Evolutionary conservation across 2,113 vertebrate genomes (phyloP), one percentile per base, ranked within the genome.

Genomic region (Bothrops jararaca): DNA sequence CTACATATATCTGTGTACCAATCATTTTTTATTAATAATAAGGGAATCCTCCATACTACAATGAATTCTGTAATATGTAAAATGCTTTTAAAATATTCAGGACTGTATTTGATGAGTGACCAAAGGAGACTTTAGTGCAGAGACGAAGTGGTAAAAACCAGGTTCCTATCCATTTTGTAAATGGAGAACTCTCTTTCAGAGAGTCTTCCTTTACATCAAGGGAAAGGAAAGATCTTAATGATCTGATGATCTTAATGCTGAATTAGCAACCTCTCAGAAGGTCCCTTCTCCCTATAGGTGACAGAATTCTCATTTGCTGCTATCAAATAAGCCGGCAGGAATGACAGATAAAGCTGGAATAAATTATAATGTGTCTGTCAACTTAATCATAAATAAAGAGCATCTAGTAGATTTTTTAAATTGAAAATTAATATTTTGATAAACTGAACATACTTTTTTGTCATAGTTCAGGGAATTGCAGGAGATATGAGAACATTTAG

Each of bases 371-470:
- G 85, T 6, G 0, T 2, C 29, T 95, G n/a, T 23, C 39, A 93
- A 26, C 58, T 89, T 34, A 85, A 50, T 29, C 23, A 0, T 86
- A 87, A 88, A 88, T 87, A 88, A 94, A 34, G 52, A 60, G 18
- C 12, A 34, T 69, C 12, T 69, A 10, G 0, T 8, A 2, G 23
- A 0, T 13, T 8, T 4, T 1, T 94, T 69, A 87, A 74, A 58
- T 50, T 94, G 60, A 6, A 95, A 95, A 18, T 57, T 50, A 39
- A 57, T 23, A 94, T 91, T 94, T 95, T 74, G 0, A 29, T 56
- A 93, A 26, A 93, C 13, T 86, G 26, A 92, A 34, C n/a, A 93
- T 94, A 87, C 20, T 93, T 94, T 89, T 95, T 91, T 86, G 0
- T 93, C 94, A 58, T 93, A 92, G 4, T 4, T 94, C 0, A 89